Conservation (phyloP, 92 coral and sea anemone species). For the Umimayanthus kanabou region DNA sequence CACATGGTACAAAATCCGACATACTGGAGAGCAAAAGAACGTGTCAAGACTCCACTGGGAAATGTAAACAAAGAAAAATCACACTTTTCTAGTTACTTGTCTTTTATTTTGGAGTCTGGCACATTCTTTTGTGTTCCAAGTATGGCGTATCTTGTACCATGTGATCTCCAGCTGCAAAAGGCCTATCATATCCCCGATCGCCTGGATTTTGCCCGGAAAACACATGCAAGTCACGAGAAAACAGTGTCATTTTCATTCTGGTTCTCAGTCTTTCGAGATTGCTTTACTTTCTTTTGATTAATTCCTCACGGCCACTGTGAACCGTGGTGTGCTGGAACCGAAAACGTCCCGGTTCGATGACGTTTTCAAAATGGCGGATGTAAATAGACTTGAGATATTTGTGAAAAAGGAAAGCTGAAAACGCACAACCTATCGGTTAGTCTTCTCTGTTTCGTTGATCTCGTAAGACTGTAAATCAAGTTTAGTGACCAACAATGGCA, state of each 20-base stretch:
- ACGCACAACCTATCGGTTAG: neutral
- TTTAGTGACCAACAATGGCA: constrained; percentile 52
- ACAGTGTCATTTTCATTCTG: neutral
- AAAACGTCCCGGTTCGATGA: neutral
- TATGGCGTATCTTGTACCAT: too few species aligned
- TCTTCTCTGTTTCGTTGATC: neutral
- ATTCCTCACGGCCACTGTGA: neutral
- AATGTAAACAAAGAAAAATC: too few species aligned
- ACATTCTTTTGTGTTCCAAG: too few species aligned
- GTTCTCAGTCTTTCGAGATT: neutral
- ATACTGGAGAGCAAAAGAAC: too few species aligned
- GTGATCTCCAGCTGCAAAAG: too few species aligned
- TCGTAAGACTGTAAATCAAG: neutral
- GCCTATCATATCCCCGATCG: too few species aligned
- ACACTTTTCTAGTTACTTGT: too few species aligned
- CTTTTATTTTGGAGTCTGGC: too few species aligned
- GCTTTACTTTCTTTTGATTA: too few species aligned
- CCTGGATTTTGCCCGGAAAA: neutral
- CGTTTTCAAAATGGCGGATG: neutral
- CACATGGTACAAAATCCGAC: too few species aligned
- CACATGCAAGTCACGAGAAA: neutral
- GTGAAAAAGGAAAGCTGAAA: neutral
- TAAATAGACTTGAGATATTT: too few species aligned
- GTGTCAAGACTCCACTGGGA: too few species aligned
- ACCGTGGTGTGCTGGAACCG: neutral